Evolutionary conservation across 2,113 vertebrate species (phyloP).

Genomic region (Tupaia tana): DNA sequence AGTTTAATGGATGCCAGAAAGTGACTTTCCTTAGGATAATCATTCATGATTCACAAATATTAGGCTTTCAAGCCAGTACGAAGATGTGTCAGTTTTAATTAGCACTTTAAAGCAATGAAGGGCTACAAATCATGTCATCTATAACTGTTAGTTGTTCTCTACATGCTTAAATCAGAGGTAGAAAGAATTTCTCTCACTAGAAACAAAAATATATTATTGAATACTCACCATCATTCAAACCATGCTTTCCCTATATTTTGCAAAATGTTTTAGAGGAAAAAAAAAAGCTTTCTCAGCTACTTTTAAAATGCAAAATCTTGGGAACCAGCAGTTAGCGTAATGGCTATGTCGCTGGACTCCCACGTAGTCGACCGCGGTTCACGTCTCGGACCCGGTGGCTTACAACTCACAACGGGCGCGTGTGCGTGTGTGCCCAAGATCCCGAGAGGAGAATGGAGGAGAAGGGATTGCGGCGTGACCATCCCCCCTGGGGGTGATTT

Average conservation of each 20-base stretch:
- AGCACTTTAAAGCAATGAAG: neutral
- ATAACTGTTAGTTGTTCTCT: neutral
- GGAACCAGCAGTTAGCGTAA: no score
- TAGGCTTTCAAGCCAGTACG: neutral
- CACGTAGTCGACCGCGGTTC: no score
- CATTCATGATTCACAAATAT: neutral
- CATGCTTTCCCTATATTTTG: neutral
- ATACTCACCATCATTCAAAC: neutral
- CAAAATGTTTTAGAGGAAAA: neutral
- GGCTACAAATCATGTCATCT: neutral
- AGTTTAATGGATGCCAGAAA: neutral
- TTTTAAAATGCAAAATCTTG: neutral
- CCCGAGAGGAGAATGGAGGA: no score
- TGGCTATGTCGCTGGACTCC: no score
- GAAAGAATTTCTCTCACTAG: neutral
- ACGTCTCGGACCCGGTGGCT: no score
- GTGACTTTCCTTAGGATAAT: neutral
- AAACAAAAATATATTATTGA: neutral
- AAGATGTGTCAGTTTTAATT: conserved; percentile 35
- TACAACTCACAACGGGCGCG: no score
- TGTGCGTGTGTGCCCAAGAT: no score
- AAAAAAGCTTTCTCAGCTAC: neutral
- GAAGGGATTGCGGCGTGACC: no score
- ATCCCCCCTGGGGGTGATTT: no score
- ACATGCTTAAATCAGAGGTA: neutral